Evolutionary conservation across 2,113 vertebrate species (phyloP), one percentile per base, ranked within the genome.

Genomic region (Aythya baeri): DNA sequence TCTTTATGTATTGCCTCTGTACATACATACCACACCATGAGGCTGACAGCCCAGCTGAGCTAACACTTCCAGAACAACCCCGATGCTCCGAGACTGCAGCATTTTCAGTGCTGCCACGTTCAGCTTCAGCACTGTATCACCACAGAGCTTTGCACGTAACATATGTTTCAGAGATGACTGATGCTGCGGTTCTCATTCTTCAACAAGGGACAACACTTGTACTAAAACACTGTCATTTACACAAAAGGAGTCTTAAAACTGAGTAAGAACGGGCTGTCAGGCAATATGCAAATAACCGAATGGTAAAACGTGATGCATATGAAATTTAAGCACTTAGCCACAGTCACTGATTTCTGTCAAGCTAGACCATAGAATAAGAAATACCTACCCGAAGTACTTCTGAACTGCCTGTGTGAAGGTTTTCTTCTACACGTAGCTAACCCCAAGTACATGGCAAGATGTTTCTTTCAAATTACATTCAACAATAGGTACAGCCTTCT

Each of bases 261-360:
- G 77, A 83, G 72, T 49, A 87, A 74, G 87, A 93, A 70, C 62
- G 81, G 59, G 62, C 84, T 95, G 86, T 91, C 93, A 91, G 62
- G 93, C 94, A 97, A 59, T 58, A 97, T 96, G 95, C 91, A 95
- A 97, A 94, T 86, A 88, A 88, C 0, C 5, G 62, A 70, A 85
- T 2, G 71, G 59, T 79, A 73, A 87, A 93, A 96, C 27, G 36
- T 36, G 84, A 91, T 91, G 92, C 55, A 68, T 88, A 17, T n/a
- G 36, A 63, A 88, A 89, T 92, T 77, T 68, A 94, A 96, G 74
- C 61, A 57, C 44, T 11, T 34, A 70, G 82, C 58, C 52, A 52
- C 46, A 75, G 66, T n/a, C 65, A 63, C 83, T 78, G 81, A 80
- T 85, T 92, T 92, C 77, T 82, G 57, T 83, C 72, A 86, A 66